Base-by-base conservation (phyloP, 2,113 vertebrate genomes). In the Malurus cyaneus region DNA sequence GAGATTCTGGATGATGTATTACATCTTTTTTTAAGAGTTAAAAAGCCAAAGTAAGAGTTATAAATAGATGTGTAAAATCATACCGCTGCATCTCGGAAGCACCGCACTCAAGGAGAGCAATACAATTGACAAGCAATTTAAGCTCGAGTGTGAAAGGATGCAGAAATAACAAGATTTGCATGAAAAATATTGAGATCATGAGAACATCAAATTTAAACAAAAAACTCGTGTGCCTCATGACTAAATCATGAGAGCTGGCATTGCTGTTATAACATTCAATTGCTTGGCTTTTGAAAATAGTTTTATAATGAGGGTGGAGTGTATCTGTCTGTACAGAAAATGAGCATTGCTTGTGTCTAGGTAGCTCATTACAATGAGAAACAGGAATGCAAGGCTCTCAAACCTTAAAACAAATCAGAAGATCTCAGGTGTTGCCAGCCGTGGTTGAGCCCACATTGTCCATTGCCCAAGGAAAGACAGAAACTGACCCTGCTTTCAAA, bases 91-190 rank as follows among this genome's bases (percentile, higher is more conserved):
- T 95, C 97, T 98, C 80, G 56, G 94, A 98, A 97, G 96, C 95
- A 53, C 92, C 94, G 94, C 93, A 89, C 95, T 96, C 96, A 96
- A 97, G 97, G 96, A 98, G 79, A 96, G 97, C 96, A 95, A 77
- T 89, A 94, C 94, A 97, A 97, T 96, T 98, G 98, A 98, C 98
- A 98, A 97, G 97, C 97, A 98, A 98, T 98, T 98, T 98, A 97
- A 98, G 90, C 95, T 96, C 69, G 76, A 97, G 95, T 95, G 96
- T 97, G 97, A 98, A 98, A 97, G 96, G 97, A 98, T 97, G 96
- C 97, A 98, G 97, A 98, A 98, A 97, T 98, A 98, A 98, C 97
- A 97, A 97, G 98, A 98, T 98, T 98, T 98, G 97, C 98, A 98
- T 98, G 97, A 98, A 98, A 98, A 98, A 97, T 97, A 98, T 98